A percentile compares a stretch with the other conserved stretches of the same genome.
Evolutionary conservation across 2,888 invertebrate species (phyloP).

Genomic region (Sarcophaga caerulescens): DNA sequence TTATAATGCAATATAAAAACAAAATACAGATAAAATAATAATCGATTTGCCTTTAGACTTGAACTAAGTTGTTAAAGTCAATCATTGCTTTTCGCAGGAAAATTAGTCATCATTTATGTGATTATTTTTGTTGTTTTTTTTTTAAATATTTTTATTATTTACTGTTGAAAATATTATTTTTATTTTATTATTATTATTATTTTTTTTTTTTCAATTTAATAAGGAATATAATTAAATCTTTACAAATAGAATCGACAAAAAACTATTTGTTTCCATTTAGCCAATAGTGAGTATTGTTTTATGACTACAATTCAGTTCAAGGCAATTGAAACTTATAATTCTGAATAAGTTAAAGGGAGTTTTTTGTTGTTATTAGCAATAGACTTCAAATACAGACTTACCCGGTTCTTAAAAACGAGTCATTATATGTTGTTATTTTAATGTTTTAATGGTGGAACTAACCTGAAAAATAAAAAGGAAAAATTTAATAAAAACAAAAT

Average conservation of each 20-base stretch:
- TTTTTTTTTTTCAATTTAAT: too few species aligned
- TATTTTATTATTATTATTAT: too few species aligned
- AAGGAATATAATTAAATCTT: too few species aligned
- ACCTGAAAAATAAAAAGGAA: constrained; percentile 25
- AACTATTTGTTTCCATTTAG: too few species aligned
- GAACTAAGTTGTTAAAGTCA: background rate
- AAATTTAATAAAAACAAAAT: background rate
- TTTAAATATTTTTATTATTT: background rate
- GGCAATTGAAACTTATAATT: background rate
- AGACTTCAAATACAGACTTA: background rate
- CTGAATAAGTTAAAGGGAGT: background rate
- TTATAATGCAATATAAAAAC: background rate
- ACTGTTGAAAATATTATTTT: too few species aligned
- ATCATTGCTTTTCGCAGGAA: background rate
- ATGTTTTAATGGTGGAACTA: background rate
- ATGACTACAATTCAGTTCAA: background rate
- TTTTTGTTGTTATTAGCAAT: background rate
- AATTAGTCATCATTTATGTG: background rate
- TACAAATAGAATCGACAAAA: too few species aligned
- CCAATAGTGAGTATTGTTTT: background rate
- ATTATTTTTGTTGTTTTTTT: background rate
- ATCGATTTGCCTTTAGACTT: background rate
- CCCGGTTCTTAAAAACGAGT: background rate
- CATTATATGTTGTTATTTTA: too few species aligned
- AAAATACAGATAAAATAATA: background rate